Percentiles rank a stretch among this genome's conserved stretches.
These are phyloP conservation scores for Barnardius zonarius DNA, from an alignment of 2,113 vertebrate genomes.

Conservation along the genomic window DNA sequence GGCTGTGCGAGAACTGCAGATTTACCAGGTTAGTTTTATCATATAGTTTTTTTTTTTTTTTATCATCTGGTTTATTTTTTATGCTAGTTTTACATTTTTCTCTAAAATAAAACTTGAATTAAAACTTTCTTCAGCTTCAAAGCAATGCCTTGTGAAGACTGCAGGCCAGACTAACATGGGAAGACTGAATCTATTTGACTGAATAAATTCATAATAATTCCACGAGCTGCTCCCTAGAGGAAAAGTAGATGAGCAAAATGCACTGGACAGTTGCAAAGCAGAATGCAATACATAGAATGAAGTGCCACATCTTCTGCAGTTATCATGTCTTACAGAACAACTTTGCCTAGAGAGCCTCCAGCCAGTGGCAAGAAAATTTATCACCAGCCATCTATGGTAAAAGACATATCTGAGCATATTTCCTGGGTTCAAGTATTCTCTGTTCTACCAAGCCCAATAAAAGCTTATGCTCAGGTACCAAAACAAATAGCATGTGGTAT, in stretches of 20 bases:
- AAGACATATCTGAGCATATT: neutral
- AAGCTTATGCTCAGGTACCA: neutral
- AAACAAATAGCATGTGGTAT: neutral
- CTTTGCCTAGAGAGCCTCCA: neutral
- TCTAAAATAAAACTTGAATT: neutral
- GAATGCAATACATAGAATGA: neutral
- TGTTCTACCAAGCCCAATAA: neutral
- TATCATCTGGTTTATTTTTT: neutral
- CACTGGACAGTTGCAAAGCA: neutral
- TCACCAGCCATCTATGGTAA: neutral
- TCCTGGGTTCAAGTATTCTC: neutral
- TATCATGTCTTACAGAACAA: neutral
- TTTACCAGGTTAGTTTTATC: neutral
- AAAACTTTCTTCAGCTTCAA: neutral
- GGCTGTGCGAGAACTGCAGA: fast-evolving
- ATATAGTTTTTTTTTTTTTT: neutral
- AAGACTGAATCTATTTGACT: neutral
- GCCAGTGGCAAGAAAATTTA: neutral
- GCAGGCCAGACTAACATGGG: neutral
- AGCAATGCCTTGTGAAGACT: neutral
- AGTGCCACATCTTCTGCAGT: neutral
- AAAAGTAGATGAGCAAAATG: neutral
- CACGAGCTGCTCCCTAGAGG: neutral
- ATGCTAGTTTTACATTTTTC: neutral
- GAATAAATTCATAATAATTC: neutral